These are phyloP conservation scores for Habropoda laboriosa DNA, from an alignment of 1,140 invertebrate species.

Conservation along the genomic window DNA sequence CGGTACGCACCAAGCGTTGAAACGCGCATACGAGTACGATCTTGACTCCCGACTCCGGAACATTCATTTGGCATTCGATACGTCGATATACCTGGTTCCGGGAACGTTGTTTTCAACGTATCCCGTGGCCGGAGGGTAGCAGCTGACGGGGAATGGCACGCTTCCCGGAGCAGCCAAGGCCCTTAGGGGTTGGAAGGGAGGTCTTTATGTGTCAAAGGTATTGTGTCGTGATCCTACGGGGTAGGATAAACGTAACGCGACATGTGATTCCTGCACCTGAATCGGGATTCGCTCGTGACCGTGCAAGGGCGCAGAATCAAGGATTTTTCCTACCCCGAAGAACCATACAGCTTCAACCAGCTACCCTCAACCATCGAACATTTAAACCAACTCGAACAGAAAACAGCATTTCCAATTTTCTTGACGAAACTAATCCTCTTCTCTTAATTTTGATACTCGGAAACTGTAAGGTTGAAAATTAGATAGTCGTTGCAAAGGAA, in stretches of 20 bases:
- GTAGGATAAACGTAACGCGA: slow-evolving; percentile 51
- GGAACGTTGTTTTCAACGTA: slow-evolving; percentile 59
- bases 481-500: too few relatives aligned
- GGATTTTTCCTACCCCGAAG: neutral
- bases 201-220: slow-evolving; percentile 57
- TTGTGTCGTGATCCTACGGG: slow-evolving; percentile 50
- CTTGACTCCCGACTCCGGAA: slow-evolving; percentile 24
- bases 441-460: too few relatives aligned
- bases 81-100: slow-evolving; percentile 39
- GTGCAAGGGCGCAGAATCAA: slow-evolving; percentile 32
- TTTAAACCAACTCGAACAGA: too few relatives aligned
- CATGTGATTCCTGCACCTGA: slow-evolving; percentile 64
- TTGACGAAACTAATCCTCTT: too few relatives aligned
- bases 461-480: too few relatives aligned
- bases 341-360: neutral
- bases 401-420: too few relatives aligned
- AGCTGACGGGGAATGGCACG: slow-evolving; percentile 65
- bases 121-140: slow-evolving; percentile 41
- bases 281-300: slow-evolving; percentile 36
- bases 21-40: neutral
- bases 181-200: slow-evolving; percentile 18
- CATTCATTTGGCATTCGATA: slow-evolving; percentile 41
- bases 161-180: slow-evolving; percentile 50
- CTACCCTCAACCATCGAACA: too few relatives aligned
- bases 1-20: neutral